Evolutionary conservation across 2,888 invertebrate species (phyloP), one percentile per base, ranked within the genome.

Genomic region (Chloromyia formosa): DNA sequence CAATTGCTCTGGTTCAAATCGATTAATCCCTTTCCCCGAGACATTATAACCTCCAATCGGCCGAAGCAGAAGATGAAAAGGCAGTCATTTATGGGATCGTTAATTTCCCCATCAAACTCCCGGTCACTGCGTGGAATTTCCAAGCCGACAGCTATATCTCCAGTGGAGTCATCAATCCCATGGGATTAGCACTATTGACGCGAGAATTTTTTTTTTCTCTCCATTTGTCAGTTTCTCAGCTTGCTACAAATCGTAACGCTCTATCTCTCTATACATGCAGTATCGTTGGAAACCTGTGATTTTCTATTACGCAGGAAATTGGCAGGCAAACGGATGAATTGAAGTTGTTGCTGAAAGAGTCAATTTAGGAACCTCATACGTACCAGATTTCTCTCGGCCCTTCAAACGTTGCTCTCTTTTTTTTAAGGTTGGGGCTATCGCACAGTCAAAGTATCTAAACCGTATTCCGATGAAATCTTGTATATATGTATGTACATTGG

Each of bases 291-390:
- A 60, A 60, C 60, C 10, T n/a, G 14, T 5, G 60, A 20, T 60
- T 60, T 60, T 23, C 60, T 23, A 16, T 40, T 40, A 40, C 62
- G 62, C 27, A 61, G 23, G 40, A 35, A 62, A 62, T 62, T 62
- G 62, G 22, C 60, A 60, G 60, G 5, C 14, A 60, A 23, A 60
- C 60, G 22, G 14, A 62, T 62, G 62, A 62, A 62, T 62, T 62
- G 62, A 40, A 62, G 23, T 62, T 40, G n/a, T 27, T 23, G 35
- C 14, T 40, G 62, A 62, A 62, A 62, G 40, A 14, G 62, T 40
- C 62, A 62, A 40, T 62, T 62, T 35, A 62, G 40, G 16, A 40
- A n/a, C 27, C n/a, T n/a, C n/a, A n/a, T 35, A 35, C 27, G 40
- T 12, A 62, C n/a, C 40, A 40, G 62, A 35, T 40, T 16, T 62